Base-by-base conservation (phyloP, 1,140 invertebrate genomes). In the Melanaphis sacchari region DNA sequence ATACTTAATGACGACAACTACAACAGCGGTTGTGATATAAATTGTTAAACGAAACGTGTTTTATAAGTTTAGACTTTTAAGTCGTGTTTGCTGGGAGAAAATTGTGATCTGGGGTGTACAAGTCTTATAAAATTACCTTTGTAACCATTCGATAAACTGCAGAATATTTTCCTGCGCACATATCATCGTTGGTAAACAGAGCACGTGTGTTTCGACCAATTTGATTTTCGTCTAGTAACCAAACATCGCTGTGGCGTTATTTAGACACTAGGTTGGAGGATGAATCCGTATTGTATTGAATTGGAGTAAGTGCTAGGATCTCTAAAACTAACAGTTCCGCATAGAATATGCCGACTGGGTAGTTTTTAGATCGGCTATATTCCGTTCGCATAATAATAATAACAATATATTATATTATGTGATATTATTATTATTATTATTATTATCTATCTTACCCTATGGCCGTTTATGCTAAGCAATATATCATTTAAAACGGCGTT, bases 401-500 rank as follows among this genome's bases (percentile, higher is more conserved):
- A 88, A 38, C n/a, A 40, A 38, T 41, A 66, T 76, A 82, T 76
- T n/a, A 76, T 82, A 46, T 46, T 49, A 46, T n/a, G 15, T 92
- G 8, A 82, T 92, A 82, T 81, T 81, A 66, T 46, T 92, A 52
- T 91, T 76, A 66, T 46, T 92, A 52, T 91, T 76, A 49, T 91
- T 81, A 81, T 91, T 52, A 88, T 52, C 31, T 88, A 52, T 22
- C 8, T 92, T 82, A 82, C 90, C n/a, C 49, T 31, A 66, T 82
- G 66, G 41, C 40, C 90, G 66, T 91, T 91, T 81, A 91, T 46
- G 41, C 90, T 21, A 11, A 21, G 36, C 43, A 24, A 92, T 92
- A 82, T 82, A 81, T 92, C 66, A 92, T 92, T 92, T 82, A 92
- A 66, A 49, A 92, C 66, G 46, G 26, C 90, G 40, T 82, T 49